These are phyloP conservation scores for Physeter macrocephalus DNA, from an alignment of 2,113 vertebrate genomes.

Conservation along the genomic window DNA sequence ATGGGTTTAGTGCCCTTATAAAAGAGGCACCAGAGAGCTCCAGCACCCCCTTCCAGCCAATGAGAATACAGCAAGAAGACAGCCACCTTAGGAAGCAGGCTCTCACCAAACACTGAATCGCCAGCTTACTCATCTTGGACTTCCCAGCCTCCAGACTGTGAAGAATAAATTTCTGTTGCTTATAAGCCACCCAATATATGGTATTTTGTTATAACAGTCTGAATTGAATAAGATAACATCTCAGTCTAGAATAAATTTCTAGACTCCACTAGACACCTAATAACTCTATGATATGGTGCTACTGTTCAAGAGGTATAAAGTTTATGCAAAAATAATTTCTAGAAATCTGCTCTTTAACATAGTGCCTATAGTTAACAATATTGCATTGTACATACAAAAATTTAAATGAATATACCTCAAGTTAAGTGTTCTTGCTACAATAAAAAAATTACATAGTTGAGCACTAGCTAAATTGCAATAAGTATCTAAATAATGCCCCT, in stretches of 20 bases:
- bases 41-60: background rate
- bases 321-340: background rate
- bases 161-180: background rate
- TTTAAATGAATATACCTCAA: background rate
- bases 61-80: background rate
- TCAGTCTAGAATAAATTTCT: background rate
- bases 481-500: background rate
- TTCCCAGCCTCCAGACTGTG: background rate
- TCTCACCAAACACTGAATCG: background rate
- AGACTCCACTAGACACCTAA: background rate
- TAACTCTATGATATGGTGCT: background rate
- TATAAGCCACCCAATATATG: background rate
- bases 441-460: background rate
- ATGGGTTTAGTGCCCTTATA: background rate
- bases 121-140: background rate
- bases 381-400: background rate
- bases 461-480: background rate
- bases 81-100: background rate
- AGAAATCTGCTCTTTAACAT: background rate
- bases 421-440: background rate
- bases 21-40: background rate
- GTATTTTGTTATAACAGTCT: background rate
- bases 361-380: background rate
- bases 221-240: background rate
- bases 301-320: background rate